phyloP scores from a whole-genome alignment of 2,113 vertebrate genomes.

The Equus przewalskii region DNA sequence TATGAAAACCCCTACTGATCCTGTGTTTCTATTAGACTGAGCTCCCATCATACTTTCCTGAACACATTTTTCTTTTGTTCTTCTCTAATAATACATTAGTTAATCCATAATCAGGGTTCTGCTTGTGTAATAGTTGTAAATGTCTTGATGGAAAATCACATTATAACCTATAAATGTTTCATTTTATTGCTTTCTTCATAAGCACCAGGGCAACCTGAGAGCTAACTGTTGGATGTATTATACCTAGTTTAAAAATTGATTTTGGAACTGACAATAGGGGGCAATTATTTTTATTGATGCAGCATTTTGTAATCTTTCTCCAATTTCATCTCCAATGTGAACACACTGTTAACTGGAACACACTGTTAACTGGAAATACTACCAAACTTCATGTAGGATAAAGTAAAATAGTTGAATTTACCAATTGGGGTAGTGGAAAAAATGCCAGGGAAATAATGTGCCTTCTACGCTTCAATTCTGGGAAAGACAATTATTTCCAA shows the following conservation, averaged over 20 bases:
- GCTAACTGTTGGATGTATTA: background rate
- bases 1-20: background rate
- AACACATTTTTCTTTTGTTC: too few species aligned
- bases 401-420: background rate
- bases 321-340: background rate
- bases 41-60: too few species aligned
- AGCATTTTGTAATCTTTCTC: background rate
- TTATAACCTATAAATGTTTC: too few species aligned
- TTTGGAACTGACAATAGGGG: background rate
- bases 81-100: too few species aligned
- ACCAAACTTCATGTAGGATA: background rate
- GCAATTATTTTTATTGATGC: background rate
- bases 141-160: too few species aligned
- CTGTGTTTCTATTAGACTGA: background rate
- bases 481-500: background rate
- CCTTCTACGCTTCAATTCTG: background rate
- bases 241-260: background rate
- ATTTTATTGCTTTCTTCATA: too few species aligned
- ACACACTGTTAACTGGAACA: background rate
- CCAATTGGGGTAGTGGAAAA: too few species aligned
- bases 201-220: background rate
- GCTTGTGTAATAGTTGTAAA: too few species aligned
- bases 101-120: too few species aligned
- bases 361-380: background rate
- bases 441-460: background rate